These are phyloP conservation scores for Alsophila aescularia DNA, from an alignment of 2,888 invertebrate species.

Conservation along the genomic window DNA sequence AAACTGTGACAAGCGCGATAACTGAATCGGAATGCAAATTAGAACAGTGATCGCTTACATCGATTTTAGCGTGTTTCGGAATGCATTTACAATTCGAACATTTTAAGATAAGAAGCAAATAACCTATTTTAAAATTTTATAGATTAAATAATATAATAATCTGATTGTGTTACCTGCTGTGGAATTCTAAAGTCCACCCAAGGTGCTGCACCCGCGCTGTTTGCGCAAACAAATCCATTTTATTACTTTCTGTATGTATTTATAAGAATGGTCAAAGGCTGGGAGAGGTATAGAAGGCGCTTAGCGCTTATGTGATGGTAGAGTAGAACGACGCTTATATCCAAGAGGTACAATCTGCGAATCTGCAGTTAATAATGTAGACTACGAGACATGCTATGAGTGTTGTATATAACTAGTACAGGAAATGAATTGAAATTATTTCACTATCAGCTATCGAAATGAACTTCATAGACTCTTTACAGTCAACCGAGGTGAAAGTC, in stretches of 20 bases:
- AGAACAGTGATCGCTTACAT: no score
- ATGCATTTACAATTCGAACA: no score
- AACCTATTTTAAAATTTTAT: no score
- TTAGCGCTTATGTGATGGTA: constrained; percentile 28
- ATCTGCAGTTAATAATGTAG: neutral
- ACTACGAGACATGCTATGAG: neutral
- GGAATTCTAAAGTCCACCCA: neutral
- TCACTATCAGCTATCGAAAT: neutral
- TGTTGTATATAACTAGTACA: neutral
- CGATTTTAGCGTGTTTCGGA: no score
- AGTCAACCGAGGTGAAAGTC: no score
- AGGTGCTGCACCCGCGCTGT: neutral
- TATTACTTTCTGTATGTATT: constrained; percentile 9
- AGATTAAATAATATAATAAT: no score
- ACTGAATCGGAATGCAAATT: no score
- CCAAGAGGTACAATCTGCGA: neutral
- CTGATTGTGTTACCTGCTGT: neutral
- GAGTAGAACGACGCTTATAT: neutral
- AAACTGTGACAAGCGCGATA: no score
- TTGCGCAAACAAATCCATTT: constrained; percentile 1
- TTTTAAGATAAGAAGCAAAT: no score
- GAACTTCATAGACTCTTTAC: no score
- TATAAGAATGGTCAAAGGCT: constrained; percentile 21
- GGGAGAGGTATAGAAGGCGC: constrained; percentile 16
- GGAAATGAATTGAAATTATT: neutral